Percentiles rank a stretch among this genome's conserved stretches.
Conservation (phyloP, 2,888 invertebrate species). For the Pseudococcus jackbeardsleyi region DNA sequence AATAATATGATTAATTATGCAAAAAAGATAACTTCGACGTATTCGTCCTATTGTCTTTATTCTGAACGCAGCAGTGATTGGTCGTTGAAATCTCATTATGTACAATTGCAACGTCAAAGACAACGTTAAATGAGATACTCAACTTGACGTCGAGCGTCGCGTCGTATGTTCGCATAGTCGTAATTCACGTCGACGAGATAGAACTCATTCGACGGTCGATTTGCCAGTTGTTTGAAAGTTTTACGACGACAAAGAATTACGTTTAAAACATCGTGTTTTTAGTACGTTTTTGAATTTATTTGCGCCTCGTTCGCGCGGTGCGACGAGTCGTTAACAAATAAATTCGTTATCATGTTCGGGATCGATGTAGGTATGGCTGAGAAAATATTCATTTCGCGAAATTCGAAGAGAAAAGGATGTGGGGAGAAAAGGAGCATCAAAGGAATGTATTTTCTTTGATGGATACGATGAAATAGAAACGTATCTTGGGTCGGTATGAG, state of each 20-base stretch:
- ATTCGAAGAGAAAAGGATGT: background rate
- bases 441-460: background rate
- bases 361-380: background rate
- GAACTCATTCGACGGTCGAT: background rate
- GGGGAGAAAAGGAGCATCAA: background rate
- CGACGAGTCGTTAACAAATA: background rate
- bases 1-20: background rate
- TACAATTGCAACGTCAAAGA: background rate
- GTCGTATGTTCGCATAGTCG: no score
- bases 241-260: background rate
- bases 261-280: background rate
- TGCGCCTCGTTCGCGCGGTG: background rate
- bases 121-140: background rate
- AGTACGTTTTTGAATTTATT: background rate
- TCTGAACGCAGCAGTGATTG: background rate
- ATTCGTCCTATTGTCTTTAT: background rate
- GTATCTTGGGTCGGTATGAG: no score
- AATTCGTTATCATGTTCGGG: background rate
- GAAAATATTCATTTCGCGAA: background rate
- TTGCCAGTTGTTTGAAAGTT: background rate
- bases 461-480: background rate
- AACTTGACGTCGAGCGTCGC: background rate
- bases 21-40: background rate
- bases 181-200: background rate
- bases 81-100: constrained; percentile 10